Conservation (phyloP, 2,888 invertebrate genomes). For the Vesta saturnalis region DNA sequence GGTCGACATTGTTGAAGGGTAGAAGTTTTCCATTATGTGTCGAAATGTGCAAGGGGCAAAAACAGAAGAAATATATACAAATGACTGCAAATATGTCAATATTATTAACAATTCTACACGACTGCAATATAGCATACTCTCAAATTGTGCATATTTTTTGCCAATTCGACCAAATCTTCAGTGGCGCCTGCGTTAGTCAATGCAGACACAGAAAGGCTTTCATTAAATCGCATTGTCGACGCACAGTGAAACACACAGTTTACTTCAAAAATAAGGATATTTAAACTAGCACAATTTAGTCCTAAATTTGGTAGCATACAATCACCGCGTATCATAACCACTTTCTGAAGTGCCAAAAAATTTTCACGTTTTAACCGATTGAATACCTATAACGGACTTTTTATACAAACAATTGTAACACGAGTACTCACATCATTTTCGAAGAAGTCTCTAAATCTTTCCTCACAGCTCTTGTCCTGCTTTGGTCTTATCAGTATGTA, state of each 20-base stretch:
- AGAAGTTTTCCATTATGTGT: conserved; percentile 58
- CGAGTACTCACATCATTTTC: conserved; percentile 3
- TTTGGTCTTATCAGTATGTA: conserved; percentile 51
- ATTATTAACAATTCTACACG: not conserved
- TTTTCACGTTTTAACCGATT: conserved; percentile 63
- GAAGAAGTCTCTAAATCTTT: conserved; percentile 64
- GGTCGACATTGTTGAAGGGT: conserved; percentile 62
- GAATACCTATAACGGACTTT: conserved; percentile 59
- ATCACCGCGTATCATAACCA: conserved; percentile 66
- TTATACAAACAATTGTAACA: not conserved
- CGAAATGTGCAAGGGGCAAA: conserved; percentile 47
- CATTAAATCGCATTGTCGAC: conserved; percentile 67
- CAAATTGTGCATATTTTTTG: conserved; percentile 66
- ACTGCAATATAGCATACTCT: conserved; percentile 49
- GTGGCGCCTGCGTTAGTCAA: conserved; percentile 65
- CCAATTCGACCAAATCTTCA: conserved; percentile 61
- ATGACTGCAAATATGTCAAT: conserved; percentile 27
- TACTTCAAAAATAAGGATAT: conserved; percentile 63
- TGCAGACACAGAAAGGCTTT: conserved; percentile 62
- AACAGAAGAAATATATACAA: conserved; percentile 52
- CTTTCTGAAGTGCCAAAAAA: conserved; percentile 65
- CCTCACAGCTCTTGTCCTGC: conserved; percentile 45
- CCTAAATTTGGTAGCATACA: conserved; percentile 63
- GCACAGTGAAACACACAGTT: conserved; percentile 62
- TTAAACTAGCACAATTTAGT: conserved; percentile 62